Evolutionary conservation across 2,113 vertebrate species (phyloP), one percentile per base, ranked within the genome.

Genomic region (Diglossa brunneiventris): DNA sequence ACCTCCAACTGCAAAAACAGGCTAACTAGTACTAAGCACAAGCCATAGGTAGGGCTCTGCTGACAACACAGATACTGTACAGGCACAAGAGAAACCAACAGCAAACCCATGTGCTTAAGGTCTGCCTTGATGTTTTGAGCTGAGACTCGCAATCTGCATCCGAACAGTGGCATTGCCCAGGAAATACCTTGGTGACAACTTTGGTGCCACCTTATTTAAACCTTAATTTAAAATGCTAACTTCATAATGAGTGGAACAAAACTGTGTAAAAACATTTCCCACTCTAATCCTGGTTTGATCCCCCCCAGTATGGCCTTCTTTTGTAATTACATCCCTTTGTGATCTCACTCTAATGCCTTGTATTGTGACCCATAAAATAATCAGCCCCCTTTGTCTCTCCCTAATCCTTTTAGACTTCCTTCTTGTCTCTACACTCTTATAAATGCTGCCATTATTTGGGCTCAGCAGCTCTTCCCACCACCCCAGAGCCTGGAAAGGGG

Each of bases 381-480:
- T 96, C 95, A 96, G 96, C 89, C 95, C 92, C 91, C 92, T 97
- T 97, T 97, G 96, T 97, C 97, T 96, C 95, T 92, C 80, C 64
- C 90, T 97, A 97, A 97, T 97, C 97, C 97, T 96, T 96, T 97
- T 97, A 97, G 95, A 96, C 96, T 97, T 97, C 96, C 96, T 97
- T 96, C 97, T 97, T 96, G 95, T 92, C 95, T 91, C 95, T 87
- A 94, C 86, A 75, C 92, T 95, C 84, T 92, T 93, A 88, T 97
- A 97, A 97, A 97, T 94, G 96, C 95, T 97, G 89, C 94, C 90
- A 97, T 97, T 97, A 96, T 97, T 96, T 94, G 95, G 96, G 92
- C 95, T 97, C 97, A 97, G 93, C 92, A 92, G 93, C 94, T 96
- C 94, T 96, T 97, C 96, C 93, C 95, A 96, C 95, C 96, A 95